These are phyloP conservation scores for Merodon equestris DNA, from an alignment of 2,888 invertebrate species.

Conservation along the genomic window DNA sequence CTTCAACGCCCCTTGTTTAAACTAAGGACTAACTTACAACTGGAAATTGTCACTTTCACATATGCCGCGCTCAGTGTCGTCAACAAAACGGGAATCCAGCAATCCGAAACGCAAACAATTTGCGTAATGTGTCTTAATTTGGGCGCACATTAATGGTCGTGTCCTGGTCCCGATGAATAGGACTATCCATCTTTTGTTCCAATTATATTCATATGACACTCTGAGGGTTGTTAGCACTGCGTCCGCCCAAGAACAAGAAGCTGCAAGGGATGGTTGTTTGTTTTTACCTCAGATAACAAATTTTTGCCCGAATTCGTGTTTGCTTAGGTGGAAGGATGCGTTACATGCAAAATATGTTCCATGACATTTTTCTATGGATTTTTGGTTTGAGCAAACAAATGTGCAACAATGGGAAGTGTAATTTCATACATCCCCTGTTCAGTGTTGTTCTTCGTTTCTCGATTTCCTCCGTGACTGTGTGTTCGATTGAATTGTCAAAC, in stretches of 20 bases:
- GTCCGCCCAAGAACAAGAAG: constrained; percentile 23
- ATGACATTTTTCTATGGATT: constrained; percentile 39
- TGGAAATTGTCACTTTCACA: constrained; percentile 29
- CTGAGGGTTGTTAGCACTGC: constrained; percentile 60
- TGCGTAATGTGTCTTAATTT: constrained; percentile 60
- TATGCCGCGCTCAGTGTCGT: constrained; percentile 21
- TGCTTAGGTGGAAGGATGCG: constrained; percentile 53
- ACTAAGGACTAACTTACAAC: constrained; percentile 42
- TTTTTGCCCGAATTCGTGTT: constrained; percentile 39
- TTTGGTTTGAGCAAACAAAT: constrained; percentile 50
- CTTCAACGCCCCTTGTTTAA: constrained; percentile 33
- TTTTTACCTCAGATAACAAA: constrained; percentile 63
- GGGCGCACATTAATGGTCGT: constrained; percentile 53
- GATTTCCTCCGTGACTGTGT: constrained; percentile 71
- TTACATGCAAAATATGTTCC: constrained; percentile 62
- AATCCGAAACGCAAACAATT: constrained; percentile 70
- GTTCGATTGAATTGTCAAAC: constrained; percentile 75
- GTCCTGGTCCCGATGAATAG: constrained; percentile 40
- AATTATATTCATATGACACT: constrained; percentile 67
- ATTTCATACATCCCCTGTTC: constrained; percentile 69
- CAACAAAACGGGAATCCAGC: constrained; percentile 51
- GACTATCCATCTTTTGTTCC: constrained; percentile 65
- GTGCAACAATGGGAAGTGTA: constrained; percentile 65
- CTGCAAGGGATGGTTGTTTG: constrained; percentile 46
- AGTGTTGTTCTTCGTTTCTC: not conserved